Evolutionary conservation across 2,113 vertebrate species (phyloP).

Genomic region (Alces alces): DNA sequence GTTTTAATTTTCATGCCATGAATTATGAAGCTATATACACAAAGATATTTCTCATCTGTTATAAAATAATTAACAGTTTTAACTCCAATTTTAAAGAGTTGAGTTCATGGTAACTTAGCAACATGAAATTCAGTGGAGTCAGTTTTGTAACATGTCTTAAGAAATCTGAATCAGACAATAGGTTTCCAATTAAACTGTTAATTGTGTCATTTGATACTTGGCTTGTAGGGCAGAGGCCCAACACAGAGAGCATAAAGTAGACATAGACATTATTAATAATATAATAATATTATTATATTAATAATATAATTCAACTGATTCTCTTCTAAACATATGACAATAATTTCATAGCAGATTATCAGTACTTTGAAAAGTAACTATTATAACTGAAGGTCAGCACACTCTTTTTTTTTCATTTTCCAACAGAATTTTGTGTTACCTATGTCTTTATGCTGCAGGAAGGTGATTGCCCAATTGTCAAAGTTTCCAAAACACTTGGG

Average conservation of each 20-base stretch:
- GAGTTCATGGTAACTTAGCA: slow-evolving; percentile 55
- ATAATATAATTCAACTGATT: not conserved
- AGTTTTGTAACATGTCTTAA: slow-evolving; percentile 14
- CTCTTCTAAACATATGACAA: slow-evolving; percentile 15
- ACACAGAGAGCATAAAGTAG: not conserved
- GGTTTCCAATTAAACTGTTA: slow-evolving; percentile 60
- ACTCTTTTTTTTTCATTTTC: not conserved
- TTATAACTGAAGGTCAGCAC: not conserved
- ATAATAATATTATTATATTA: not conserved
- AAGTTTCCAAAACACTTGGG: not conserved
- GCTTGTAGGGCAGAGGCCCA: not conserved
- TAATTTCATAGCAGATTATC: not conserved
- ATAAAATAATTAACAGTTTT: slow-evolving; percentile 47
- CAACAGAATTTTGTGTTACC: not conserved
- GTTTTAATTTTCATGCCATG: not conserved
- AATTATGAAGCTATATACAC: slow-evolving; percentile 34
- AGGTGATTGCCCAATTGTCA: not conserved
- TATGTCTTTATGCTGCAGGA: not conserved
- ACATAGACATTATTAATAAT: not conserved
- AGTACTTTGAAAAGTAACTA: not conserved
- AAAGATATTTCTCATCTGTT: slow-evolving; percentile 29
- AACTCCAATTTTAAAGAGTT: slow-evolving; percentile 26
- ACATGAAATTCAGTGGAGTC: slow-evolving; percentile 30
- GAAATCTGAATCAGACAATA: slow-evolving; percentile 30
- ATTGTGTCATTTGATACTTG: slow-evolving; percentile 52